Percentiles rank a stretch among this genome's conserved stretches.
These are phyloP conservation scores for Myiozetetes cayanensis DNA, from an alignment of 2,113 vertebrate species.

Conservation along the genomic window DNA sequence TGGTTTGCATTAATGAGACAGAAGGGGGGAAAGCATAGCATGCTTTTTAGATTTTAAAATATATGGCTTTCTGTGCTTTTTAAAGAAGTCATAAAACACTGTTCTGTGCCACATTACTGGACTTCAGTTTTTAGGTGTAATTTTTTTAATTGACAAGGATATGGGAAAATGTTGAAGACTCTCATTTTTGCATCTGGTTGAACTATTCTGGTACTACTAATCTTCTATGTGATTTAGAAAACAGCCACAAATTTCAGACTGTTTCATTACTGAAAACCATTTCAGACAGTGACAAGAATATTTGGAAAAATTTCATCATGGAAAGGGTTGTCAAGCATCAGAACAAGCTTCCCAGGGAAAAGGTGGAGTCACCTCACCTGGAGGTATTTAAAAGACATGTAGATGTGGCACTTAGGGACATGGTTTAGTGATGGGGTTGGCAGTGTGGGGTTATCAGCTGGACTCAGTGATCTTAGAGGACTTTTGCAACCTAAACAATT, in stretches of 20 bases:
- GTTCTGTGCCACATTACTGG: rapidly evolving
- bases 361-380: neutral
- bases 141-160: neutral
- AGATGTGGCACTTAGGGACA: neutral
- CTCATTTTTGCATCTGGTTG: neutral
- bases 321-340: neutral
- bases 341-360: neutral
- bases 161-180: neutral
- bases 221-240: neutral
- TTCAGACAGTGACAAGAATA: neutral
- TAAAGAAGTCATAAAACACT: neutral
- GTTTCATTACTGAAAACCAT: neutral
- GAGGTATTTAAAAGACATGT: neutral
- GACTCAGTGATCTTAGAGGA: neutral
- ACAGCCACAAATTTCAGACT: neutral
- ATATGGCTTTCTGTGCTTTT: neutral
- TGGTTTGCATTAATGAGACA: neutral
- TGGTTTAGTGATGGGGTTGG: neutral
- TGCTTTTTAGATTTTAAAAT: neutral
- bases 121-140: neutral
- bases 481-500: neutral
- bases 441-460: neutral
- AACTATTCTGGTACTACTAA: neutral
- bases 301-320: neutral
- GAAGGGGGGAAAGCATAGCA: neutral